These are phyloP conservation scores for Cacoxenus indagator DNA, from an alignment of 2,888 invertebrate genomes.

Conservation along the genomic window DNA sequence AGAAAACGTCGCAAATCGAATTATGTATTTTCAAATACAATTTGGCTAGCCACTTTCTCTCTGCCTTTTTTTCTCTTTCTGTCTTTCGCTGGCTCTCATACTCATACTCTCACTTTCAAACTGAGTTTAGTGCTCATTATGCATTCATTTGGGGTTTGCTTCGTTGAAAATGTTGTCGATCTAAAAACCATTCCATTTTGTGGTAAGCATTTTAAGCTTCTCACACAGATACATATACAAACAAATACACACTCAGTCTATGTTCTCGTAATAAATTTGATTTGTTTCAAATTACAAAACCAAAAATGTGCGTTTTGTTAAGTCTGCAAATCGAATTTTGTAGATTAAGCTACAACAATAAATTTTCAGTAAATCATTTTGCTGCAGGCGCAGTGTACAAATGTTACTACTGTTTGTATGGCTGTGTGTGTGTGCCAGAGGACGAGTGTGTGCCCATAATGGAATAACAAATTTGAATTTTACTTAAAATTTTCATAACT, in stretches of 20 bases:
- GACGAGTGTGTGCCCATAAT: background rate
- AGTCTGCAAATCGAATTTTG: slow-evolving; percentile 59
- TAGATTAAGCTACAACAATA: slow-evolving; percentile 1
- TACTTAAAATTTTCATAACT: background rate
- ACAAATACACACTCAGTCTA: no score
- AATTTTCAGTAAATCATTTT: background rate
- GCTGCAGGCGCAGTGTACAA: background rate
- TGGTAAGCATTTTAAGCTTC: background rate
- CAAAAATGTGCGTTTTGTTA: slow-evolving; percentile 57
- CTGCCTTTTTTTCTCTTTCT: background rate
- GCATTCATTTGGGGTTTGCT: slow-evolving; percentile 15
- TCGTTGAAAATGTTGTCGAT: slow-evolving; percentile 4
- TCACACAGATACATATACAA: background rate
- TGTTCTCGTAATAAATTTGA: slow-evolving; percentile 59
- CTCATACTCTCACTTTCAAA: background rate
- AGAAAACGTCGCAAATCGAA: slow-evolving; percentile 18
- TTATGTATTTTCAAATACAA: background rate
- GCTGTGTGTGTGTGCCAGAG: background rate
- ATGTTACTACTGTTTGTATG: background rate
- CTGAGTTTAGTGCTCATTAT: slow-evolving; percentile 3
- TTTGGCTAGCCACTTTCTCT: background rate
- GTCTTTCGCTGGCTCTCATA: background rate
- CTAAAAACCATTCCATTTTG: background rate
- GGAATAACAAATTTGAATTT: background rate
- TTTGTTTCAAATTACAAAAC: slow-evolving; percentile 64